Evolutionary conservation across 2,113 vertebrate genomes (phyloP), one percentile per base, ranked within the genome.

Genomic region (Poeciliopsis occidentalis): DNA sequence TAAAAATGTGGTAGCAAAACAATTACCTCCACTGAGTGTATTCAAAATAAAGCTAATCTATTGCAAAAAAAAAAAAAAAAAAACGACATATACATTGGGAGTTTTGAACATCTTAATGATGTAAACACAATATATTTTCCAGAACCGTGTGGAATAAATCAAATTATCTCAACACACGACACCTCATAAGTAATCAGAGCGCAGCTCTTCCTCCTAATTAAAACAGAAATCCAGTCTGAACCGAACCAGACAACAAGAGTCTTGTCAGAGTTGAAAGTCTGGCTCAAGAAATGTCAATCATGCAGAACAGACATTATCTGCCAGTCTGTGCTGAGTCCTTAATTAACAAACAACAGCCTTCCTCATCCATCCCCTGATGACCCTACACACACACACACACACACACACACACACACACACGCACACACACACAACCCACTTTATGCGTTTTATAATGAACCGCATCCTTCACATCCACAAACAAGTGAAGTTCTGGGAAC

Each of bases 291-390:
- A 72, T 75, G 86, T 84, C 84, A 79, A 54, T 88, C 84, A 78
- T 29, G 41, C 41, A 37, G 31, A 17, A 24, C 51, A 63, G 17
- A 31, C 57, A 65, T 78, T 81, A 39, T 71, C 64, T 64, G 78
- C 51, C 30, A 4, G 64, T 80, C 84, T 85, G 75, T 74, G 79
- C 82, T 74, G 78, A 47, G 63, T 44, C 64, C 72, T n/a, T 87
- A 85, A 88, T 81, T 86, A 88, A 83, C 65, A 47, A 64, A 76
- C 70, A 32, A 76, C 70, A 32, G 47, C 76, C 67, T 60, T 11
- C 31, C 8, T 32, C 70, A 1, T 26, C 64, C 24, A n/a, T 8
- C 63, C 31, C 65, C 24, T 8, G 12, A 44, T 61, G 73, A 71
- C 63, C 39, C 69, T 60, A 69, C 72, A 41, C 39, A 41, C 39